These are phyloP conservation scores for Cyprinodon tularosa DNA, from an alignment of 2,113 vertebrate species.

Conservation along the genomic window DNA sequence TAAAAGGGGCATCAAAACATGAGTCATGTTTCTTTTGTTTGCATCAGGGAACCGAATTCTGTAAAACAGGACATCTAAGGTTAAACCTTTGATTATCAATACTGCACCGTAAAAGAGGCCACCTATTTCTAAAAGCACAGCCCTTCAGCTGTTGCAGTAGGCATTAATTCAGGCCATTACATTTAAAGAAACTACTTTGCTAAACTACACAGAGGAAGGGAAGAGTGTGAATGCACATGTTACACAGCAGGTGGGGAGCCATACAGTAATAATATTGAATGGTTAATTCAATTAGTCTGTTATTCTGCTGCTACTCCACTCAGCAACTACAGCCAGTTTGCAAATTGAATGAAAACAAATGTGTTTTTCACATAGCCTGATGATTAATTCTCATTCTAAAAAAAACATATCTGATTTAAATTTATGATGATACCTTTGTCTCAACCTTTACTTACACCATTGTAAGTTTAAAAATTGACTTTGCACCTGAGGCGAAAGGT, in stretches of 20 bases:
- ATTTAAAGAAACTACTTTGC: slow-evolving; percentile 59
- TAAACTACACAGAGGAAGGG: slow-evolving; percentile 55
- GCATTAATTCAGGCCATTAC: slow-evolving; percentile 67
- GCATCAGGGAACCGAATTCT: slow-evolving; percentile 60
- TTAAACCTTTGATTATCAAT: slow-evolving; percentile 76
- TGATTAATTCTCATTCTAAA: no score
- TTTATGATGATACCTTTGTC: no score
- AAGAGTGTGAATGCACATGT: slow-evolving; percentile 44
- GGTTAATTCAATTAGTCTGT: no score
- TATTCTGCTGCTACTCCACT: no score
- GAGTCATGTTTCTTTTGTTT: slow-evolving; percentile 67
- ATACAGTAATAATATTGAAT: no score
- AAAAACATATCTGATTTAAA: no score
- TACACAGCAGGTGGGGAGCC: background rate
- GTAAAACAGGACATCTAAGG: slow-evolving; percentile 71
- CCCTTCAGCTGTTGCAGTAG: slow-evolving; percentile 59
- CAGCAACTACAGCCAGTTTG: no score
- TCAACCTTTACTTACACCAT: no score
- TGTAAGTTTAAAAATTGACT: no score
- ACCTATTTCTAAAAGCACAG: slow-evolving; percentile 63
- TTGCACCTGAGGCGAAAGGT: no score
- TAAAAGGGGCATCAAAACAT: slow-evolving; percentile 41
- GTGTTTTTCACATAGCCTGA: no score
- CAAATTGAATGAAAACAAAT: no score
- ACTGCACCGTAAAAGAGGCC: slow-evolving; percentile 61